phyloP scores from a whole-genome alignment of 1,140 invertebrate species.

The Hermetia illucens region DNA sequence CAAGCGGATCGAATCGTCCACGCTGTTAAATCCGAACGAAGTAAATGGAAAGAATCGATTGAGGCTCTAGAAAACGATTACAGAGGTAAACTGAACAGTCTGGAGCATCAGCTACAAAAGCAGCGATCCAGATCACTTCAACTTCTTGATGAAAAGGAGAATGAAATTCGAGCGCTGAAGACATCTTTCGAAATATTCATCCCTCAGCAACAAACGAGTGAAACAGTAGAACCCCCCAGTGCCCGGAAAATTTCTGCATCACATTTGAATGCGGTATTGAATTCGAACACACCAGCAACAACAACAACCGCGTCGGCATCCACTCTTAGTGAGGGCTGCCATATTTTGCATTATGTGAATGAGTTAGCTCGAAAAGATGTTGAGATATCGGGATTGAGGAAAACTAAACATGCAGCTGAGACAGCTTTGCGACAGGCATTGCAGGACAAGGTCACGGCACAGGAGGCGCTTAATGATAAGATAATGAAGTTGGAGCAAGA shows the following conservation, averaged over 20 bases:
- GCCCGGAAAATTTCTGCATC: too few species aligned
- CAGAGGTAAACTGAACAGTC: slow-evolving; percentile 38
- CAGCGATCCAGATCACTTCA: slow-evolving; percentile 63
- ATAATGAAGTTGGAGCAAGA: slow-evolving; percentile 39
- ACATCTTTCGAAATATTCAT: slow-evolving; percentile 39
- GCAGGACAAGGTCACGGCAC: slow-evolving; percentile 36
- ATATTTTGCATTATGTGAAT: slow-evolving; percentile 71
- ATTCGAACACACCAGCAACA: slow-evolving; percentile 1
- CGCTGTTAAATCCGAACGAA: slow-evolving; percentile 35
- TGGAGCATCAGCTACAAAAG: slow-evolving; percentile 62
- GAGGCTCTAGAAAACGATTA: slow-evolving; percentile 36
- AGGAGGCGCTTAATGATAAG: slow-evolving; percentile 42
- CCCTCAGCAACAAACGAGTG: slow-evolving; percentile 16
- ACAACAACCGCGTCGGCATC: too few species aligned
- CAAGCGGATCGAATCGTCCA: slow-evolving; percentile 35
- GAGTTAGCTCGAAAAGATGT: slow-evolving; percentile 68
- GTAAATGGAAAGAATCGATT: slow-evolving; percentile 42
- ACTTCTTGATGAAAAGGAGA: slow-evolving; percentile 65
- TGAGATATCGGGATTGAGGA: slow-evolving; percentile 56
- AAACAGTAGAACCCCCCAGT: too few species aligned
- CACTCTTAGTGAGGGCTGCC: slow-evolving; percentile 27
- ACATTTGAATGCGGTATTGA: background rate
- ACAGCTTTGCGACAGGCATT: slow-evolving; percentile 48
- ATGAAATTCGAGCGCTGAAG: slow-evolving; percentile 53
- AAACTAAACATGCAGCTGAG: slow-evolving; percentile 57